These are phyloP conservation scores for Phataginus tricuspis DNA, from an alignment of 2,797 vertebrate genomes.

Conservation along the genomic window DNA sequence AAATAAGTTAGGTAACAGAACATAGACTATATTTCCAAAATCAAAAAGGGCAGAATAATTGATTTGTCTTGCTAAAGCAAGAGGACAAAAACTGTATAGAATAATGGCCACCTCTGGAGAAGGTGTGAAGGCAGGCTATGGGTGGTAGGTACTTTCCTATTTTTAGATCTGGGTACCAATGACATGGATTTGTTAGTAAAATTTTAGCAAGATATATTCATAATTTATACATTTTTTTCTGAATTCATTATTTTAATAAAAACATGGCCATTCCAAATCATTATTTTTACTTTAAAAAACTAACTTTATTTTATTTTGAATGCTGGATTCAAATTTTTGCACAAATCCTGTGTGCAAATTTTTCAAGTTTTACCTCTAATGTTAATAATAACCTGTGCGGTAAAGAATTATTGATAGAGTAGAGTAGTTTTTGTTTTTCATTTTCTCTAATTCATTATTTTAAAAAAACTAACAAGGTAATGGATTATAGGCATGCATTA, in stretches of 20 bases:
- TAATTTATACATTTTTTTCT: neutral
- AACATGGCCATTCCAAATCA: neutral
- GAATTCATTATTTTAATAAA: neutral
- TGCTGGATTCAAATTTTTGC: neutral
- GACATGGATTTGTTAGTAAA: neutral
- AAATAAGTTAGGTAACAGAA: neutral
- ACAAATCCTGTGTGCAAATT: neutral
- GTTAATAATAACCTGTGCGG: neutral
- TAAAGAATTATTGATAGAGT: neutral
- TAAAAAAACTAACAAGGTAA: neutral
- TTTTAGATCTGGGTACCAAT: neutral
- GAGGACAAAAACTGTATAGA: neutral
- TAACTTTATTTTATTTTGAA: neutral
- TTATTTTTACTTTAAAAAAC: neutral
- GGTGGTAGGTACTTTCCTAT: neutral
- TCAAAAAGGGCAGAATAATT: neutral
- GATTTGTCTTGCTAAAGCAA: no score
- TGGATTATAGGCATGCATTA: neutral
- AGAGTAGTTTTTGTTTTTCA: no score
- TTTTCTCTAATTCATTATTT: conserved; percentile 22
- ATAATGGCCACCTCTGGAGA: neutral
- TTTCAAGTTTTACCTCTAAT: neutral
- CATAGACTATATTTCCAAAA: neutral
- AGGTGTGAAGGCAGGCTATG: neutral
- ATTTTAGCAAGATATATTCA: neutral